These are phyloP conservation scores for Tursiops truncatus DNA, from an alignment of 2,113 vertebrate genomes.

Conservation along the genomic window DNA sequence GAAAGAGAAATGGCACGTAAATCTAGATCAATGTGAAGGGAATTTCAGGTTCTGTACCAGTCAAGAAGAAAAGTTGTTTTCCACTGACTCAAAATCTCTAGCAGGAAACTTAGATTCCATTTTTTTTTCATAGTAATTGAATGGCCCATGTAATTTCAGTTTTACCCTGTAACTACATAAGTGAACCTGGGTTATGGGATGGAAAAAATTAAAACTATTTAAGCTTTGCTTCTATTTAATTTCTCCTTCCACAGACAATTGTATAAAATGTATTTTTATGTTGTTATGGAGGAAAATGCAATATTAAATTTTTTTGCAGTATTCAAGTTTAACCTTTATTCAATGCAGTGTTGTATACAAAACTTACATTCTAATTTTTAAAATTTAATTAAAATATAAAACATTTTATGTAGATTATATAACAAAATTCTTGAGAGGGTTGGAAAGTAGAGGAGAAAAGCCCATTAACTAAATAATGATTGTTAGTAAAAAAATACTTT, in stretches of 20 bases:
- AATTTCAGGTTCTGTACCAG: slow-evolving; percentile 19
- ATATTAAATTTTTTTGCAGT: background rate
- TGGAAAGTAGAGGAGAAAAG: background rate
- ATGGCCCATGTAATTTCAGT: slow-evolving; percentile 51
- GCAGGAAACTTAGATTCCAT: slow-evolving; percentile 19
- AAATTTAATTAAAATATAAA: slow-evolving; percentile 35
- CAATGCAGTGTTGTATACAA: background rate
- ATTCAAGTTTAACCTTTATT: slow-evolving; percentile 47
- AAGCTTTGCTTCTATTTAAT: slow-evolving; percentile 26
- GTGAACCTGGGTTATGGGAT: background rate
- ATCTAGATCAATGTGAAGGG: slow-evolving; percentile 40
- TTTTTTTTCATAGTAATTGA: slow-evolving; percentile 44
- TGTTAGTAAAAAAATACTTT: slow-evolving; percentile 25
- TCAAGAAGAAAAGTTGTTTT: slow-evolving; percentile 9
- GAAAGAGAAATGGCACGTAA: slow-evolving; percentile 29
- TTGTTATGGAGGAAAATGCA: background rate
- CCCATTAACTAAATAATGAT: background rate
- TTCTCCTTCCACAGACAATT: background rate
- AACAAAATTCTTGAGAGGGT: background rate
- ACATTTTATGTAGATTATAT: background rate
- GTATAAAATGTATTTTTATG: background rate
- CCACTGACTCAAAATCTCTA: background rate
- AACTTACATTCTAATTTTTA: background rate
- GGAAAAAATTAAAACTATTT: slow-evolving; percentile 34
- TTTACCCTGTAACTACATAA: slow-evolving; percentile 7